Evolutionary conservation across 2,113 vertebrate genomes (phyloP).

Genomic region (Callaeas wilsoni): DNA sequence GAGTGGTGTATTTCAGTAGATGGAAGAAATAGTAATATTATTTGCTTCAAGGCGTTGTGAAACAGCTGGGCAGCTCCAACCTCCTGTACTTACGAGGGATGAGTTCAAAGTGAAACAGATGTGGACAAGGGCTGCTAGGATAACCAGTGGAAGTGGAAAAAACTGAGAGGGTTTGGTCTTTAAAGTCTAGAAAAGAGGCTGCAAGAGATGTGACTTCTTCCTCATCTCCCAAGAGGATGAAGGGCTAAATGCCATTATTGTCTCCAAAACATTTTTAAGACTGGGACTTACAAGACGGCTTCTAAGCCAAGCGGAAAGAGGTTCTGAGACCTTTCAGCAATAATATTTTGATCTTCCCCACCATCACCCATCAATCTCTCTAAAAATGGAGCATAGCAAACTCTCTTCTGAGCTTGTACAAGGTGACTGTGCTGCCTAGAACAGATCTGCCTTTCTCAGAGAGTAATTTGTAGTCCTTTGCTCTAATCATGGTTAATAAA

Average conservation of each 20-base stretch:
- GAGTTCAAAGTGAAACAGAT: not conserved
- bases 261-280: not conserved
- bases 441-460: not conserved
- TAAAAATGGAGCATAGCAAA: not conserved
- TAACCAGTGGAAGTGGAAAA: not conserved
- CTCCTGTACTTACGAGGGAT: not conserved
- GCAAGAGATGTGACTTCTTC: not conserved
- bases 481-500: not conserved
- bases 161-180: not conserved
- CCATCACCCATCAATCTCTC: not conserved
- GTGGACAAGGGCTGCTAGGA: not conserved
- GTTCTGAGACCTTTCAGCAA: not conserved
- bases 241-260: not conserved
- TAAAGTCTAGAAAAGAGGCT: not conserved
- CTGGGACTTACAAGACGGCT: not conserved
- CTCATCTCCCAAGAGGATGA: not conserved
- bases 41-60: not conserved
- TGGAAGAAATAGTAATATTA: not conserved
- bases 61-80: not conserved
- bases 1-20: not conserved
- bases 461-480: not conserved
- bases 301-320: not conserved
- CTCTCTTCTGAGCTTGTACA: accelerated
- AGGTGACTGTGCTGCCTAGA: not conserved
- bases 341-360: not conserved